These are phyloP conservation scores for Blennius ocellaris DNA, from an alignment of 2,113 vertebrate species.

Conservation along the genomic window DNA sequence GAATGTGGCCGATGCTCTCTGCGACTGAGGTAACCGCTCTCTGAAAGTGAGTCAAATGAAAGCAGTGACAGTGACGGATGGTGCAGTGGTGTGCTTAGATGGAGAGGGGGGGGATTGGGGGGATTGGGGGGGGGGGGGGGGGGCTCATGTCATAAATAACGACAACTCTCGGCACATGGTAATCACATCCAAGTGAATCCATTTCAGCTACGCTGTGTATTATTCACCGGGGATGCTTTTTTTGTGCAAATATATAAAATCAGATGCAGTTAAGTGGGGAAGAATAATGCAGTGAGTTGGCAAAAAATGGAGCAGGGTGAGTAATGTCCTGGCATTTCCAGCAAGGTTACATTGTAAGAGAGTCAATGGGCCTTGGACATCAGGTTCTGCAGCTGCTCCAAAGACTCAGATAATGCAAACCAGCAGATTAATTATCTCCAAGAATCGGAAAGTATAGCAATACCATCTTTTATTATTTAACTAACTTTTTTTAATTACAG, in stretches of 20 bases:
- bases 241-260: constrained; percentile 66
- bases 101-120: too few species aligned
- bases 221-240: constrained; percentile 41
- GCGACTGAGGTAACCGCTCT: constrained; percentile 33
- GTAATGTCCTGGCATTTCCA: constrained; percentile 71
- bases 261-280: constrained; percentile 61
- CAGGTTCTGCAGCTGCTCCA: constrained; percentile 39
- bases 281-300: constrained; percentile 65
- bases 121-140: background rate
- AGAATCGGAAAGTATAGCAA: constrained; percentile 1
- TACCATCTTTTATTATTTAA: constrained; percentile 13
- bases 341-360: constrained; percentile 61
- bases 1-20: constrained; percentile 33
- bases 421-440: constrained; percentile 42
- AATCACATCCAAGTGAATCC: constrained; percentile 73
- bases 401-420: constrained; percentile 53
- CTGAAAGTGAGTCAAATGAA: constrained; percentile 64
- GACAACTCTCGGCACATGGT: constrained; percentile 39
- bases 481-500: constrained; percentile 1
- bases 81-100: constrained; percentile 33
- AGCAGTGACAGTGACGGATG: constrained; percentile 68
- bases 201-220: constrained; percentile 56
- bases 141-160: constrained; percentile 68
- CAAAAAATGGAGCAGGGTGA: constrained; percentile 63
- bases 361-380: constrained; percentile 60